Evolutionary conservation across 2,888 invertebrate species (phyloP), one percentile per base, ranked within the genome.

Genomic region (Caenorhabditis virilis): DNA sequence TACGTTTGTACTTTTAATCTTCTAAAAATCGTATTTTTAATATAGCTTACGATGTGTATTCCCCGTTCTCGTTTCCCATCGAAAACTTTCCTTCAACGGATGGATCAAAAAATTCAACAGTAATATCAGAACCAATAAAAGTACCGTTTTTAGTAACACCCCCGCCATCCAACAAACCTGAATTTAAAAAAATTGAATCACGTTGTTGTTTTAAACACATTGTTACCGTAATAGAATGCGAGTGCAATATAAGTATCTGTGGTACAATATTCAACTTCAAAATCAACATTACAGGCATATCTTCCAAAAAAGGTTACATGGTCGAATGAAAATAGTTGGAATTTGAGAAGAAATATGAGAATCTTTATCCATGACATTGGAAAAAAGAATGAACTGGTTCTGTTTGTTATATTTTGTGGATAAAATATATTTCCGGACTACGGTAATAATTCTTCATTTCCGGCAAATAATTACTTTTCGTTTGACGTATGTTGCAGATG

Each of bases 261-360:
- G 0, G 52, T 48, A 52, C 67, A 68, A 43, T 58, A 59, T n/a
- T 63, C 58, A 38, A n/a, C 18, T 0, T 53, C 23, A 15, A 53
- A 48, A 42, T 61, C 47, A 6, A 66, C 61, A 52, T 66, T 66
- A 50, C 66, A 66, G 23, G 66, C 41, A 42, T 61, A 66, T 57
- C 66, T 51, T 6, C 66, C 66, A n/a, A 59, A 61, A 42, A 61
- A 66, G 4, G 55, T 59, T 18, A 65, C 30, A 39, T 56, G 59
- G 33, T 52, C 22, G 9, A 20, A 2, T n/a, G 13, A 16, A 16
- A 23, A 27, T n/a, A n/a, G 16, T 16, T 36, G 16, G 36, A 36
- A n/a, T n/a, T n/a, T n/a, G n/a, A n/a, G n/a, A 3, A 42, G 23
- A 42, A 42, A 22, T 9, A 42, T 30, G 30, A 30, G 13, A 30